Conservation (phyloP, 2,888 invertebrate genomes). For the Cerastis rubricosa region DNA sequence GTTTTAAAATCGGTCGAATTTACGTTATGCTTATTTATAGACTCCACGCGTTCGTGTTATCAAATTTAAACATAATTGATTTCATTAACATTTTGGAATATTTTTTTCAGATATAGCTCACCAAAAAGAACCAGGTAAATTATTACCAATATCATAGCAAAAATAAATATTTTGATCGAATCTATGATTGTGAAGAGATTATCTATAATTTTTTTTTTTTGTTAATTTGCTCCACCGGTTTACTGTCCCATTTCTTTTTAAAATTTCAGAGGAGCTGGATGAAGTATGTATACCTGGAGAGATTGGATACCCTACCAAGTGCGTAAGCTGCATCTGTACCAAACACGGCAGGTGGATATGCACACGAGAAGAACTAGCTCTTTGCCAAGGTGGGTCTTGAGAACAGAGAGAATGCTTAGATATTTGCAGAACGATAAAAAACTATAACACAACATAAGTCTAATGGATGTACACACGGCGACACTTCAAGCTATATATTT, state of each 20-base stretch:
- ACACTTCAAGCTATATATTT: no score
- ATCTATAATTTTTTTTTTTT: no score
- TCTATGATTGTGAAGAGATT: no score
- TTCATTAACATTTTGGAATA: neutral
- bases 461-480: no score
- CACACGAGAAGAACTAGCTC: conserved; percentile 18
- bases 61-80: no score
- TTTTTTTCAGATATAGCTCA: conserved; percentile 33
- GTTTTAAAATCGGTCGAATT: neutral
- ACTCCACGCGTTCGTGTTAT: neutral
- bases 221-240: no score
- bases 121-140: conserved; percentile 25
- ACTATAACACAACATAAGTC: neutral
- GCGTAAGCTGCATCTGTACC: conserved; percentile 38
- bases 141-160: neutral
- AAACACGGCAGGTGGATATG: conserved; percentile 28
- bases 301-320: conserved; percentile 39
- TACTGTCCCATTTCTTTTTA: neutral
- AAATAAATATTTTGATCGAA: no score
- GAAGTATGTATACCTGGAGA: conserved; percentile 39
- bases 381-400: conserved; percentile 33
- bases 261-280: conserved; percentile 34
- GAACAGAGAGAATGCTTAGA: no score
- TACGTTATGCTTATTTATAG: neutral
- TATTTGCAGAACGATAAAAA: neutral